These are phyloP conservation scores for Meganola albula DNA, from an alignment of 2,888 invertebrate species.

Conservation along the genomic window DNA sequence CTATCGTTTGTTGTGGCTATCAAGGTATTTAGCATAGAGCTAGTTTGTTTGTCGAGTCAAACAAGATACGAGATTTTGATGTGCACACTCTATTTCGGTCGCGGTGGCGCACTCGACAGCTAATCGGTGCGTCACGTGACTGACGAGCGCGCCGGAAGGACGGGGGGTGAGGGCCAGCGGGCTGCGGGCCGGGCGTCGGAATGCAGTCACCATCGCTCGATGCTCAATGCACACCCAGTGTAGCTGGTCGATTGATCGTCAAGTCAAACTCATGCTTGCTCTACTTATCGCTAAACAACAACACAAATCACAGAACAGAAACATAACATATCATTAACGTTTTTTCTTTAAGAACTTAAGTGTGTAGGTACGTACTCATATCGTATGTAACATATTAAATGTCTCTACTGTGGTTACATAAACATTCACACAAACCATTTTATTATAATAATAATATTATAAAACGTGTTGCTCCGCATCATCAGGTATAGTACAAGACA, in stretches of 20 bases:
- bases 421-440: too few species aligned
- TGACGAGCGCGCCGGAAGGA: constrained; percentile 71
- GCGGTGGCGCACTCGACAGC: constrained; percentile 71
- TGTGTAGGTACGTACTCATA: too few species aligned
- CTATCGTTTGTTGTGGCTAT: too few species aligned
- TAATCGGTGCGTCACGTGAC: constrained; percentile 76
- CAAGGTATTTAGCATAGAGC: too few species aligned
- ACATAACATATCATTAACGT: too few species aligned
- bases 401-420: too few species aligned
- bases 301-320: too few species aligned
- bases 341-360: too few species aligned
- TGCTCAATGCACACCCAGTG: constrained; percentile 47
- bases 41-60: constrained; percentile 36
- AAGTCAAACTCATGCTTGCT: constrained; percentile 31
- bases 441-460: too few species aligned
- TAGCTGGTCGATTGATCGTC: constrained; percentile 61
- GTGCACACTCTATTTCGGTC: constrained; percentile 73
- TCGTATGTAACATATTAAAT: too few species aligned
- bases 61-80: constrained; percentile 37
- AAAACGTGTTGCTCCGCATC: too few species aligned
- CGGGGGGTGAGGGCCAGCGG: constrained; percentile 58
- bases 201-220: constrained; percentile 72
- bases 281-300: constrained; percentile 30
- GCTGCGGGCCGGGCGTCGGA: constrained; percentile 52
- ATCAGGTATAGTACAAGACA: too few species aligned